Conservation (phyloP, 64 coral and sea anemone species). For the Astreopora myriophthalma region DNA sequence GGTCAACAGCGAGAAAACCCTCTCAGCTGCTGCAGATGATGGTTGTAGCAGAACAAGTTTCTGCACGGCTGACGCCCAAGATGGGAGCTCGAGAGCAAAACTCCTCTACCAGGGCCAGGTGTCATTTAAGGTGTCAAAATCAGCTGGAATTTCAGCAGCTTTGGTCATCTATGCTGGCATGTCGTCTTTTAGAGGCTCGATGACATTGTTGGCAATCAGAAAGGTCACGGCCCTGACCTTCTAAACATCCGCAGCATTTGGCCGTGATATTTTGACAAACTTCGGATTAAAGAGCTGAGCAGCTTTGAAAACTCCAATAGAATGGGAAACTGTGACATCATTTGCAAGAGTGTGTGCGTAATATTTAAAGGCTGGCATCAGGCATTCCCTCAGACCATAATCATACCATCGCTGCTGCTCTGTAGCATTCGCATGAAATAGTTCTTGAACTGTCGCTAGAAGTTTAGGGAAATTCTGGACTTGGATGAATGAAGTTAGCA, state of each 20-base stretch:
- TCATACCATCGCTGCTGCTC: not conserved
- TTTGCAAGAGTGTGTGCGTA: constrained; percentile 44
- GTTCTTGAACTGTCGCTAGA: not conserved
- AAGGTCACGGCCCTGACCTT: too few relatives aligned
- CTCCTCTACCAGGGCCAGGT: constrained; percentile 25
- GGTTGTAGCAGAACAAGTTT: constrained; percentile 27
- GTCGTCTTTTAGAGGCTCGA: constrained; percentile 14
- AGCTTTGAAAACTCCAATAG: constrained; percentile 50
- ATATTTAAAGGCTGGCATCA: constrained; percentile 36
- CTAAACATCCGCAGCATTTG: not conserved
- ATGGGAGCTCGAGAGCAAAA: not conserved
- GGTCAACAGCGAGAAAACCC: constrained; percentile 4
- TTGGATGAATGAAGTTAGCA: too few relatives aligned
- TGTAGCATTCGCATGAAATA: not conserved
- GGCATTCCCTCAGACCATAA: not conserved
- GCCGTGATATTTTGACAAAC: constrained; percentile 53
- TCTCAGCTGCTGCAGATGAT: constrained; percentile 47
- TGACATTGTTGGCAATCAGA: not conserved
- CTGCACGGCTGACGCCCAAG: constrained; percentile 40
- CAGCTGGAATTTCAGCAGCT: constrained; percentile 34
- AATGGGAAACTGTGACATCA: constrained; percentile 34
- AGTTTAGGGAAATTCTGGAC: too few relatives aligned
- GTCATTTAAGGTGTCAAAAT: constrained; percentile 6
- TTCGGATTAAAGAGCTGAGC: constrained; percentile 57
- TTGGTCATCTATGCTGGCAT: constrained; percentile 31